phyloP scores from a whole-genome alignment of 2,113 vertebrate species.

The Shinisaurus crocodilurus region DNA sequence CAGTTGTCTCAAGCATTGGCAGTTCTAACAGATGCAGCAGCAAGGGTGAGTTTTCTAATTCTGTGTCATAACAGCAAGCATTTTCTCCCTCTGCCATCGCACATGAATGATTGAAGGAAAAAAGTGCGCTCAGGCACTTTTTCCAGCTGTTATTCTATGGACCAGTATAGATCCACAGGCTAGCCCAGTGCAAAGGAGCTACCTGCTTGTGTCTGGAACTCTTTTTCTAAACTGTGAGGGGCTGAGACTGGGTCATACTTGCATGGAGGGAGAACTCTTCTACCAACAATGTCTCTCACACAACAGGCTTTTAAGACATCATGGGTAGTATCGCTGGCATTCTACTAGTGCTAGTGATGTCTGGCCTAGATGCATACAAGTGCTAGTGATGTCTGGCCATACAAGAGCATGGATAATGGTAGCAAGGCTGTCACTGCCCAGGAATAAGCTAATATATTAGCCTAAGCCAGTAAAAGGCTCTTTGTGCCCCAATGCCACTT shows the following conservation, averaged over 20 bases:
- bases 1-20: slow-evolving; percentile 96
- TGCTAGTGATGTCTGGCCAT: too few relatives aligned
- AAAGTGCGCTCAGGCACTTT: background rate
- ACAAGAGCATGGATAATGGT: too few relatives aligned
- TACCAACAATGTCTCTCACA: background rate
- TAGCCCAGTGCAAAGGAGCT: accelerated
- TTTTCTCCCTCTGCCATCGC: background rate
- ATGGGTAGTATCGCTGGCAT: background rate
- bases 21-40: slow-evolving; percentile 91
- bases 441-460: too few relatives aligned
- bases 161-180: too few relatives aligned
- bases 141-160: background rate
- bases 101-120: background rate
- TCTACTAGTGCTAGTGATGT: too few relatives aligned
- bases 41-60: slow-evolving; percentile 82
- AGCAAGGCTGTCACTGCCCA: too few relatives aligned
- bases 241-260: background rate
- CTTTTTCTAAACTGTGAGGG: background rate
- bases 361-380: too few relatives aligned
- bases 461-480: too few relatives aligned
- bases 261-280: background rate
- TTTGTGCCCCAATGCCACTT: too few relatives aligned
- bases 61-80: accelerated
- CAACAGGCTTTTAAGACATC: background rate
- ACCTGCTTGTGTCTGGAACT: background rate